These are phyloP conservation scores for Drosophila niveifrons DNA, from an alignment of 2,888 invertebrate genomes.

Conservation along the genomic window DNA sequence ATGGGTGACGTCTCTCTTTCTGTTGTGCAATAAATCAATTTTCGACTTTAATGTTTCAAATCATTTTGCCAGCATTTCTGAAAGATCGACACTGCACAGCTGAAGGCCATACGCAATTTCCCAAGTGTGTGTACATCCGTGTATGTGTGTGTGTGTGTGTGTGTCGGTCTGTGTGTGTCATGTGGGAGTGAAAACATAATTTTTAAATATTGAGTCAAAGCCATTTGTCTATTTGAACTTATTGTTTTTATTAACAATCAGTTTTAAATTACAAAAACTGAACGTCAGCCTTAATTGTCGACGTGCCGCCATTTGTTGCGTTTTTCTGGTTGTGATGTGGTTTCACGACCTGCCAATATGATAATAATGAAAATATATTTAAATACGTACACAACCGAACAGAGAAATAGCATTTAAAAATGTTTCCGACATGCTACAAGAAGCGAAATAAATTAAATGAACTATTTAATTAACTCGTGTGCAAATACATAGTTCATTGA, in stretches of 20 bases:
- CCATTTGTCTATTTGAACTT: constrained; percentile 29
- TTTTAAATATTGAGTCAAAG: constrained; percentile 32
- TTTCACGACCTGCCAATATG: constrained; percentile 1
- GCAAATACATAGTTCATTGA: neutral
- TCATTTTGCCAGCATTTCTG: constrained; percentile 29
- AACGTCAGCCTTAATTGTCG: constrained; percentile 50
- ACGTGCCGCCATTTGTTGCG: constrained; percentile 48
- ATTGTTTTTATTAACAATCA: constrained; percentile 58
- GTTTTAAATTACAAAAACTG: constrained; percentile 67
- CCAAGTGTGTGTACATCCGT: neutral
- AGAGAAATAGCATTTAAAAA: neutral
- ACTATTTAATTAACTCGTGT: neutral
- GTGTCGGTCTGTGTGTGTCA: neutral
- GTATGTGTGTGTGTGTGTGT: neutral
- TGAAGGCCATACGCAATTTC: constrained; percentile 39
- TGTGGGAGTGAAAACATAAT: constrained; percentile 10
- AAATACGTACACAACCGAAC: neutral
- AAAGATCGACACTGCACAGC: constrained; percentile 26
- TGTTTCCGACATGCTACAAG: neutral
- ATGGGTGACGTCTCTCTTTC: constrained; percentile 40
- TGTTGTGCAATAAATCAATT: constrained; percentile 64
- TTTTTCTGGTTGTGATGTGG: constrained; percentile 39
- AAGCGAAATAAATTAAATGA: neutral
- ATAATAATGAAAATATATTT: constrained; percentile 3
- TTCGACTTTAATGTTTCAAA: constrained; percentile 50